A percentile compares a stretch with the other conserved stretches of the same genome.
Conservation (phyloP, 2,113 vertebrate genomes). For the Colinus virginianus region DNA sequence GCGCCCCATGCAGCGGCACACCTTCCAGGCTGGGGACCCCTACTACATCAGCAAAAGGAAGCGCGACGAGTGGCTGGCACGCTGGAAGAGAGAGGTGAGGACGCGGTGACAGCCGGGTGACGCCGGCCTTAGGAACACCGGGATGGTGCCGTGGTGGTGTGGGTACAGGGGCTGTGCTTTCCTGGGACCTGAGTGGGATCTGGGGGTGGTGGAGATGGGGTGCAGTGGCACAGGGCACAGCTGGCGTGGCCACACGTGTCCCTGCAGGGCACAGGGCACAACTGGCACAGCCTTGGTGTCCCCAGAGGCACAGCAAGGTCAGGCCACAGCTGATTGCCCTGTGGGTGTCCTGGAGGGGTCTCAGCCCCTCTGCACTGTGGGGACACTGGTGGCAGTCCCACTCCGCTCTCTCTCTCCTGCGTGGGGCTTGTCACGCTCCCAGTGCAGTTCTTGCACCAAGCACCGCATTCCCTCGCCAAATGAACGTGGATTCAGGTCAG, state of each 20-base stretch:
- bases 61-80: slow-evolving; percentile 96
- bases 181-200: not conserved
- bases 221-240: not conserved
- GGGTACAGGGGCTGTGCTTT: not conserved
- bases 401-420: not conserved
- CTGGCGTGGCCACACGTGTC: too few species aligned
- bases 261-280: not conserved
- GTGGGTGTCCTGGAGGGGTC: not conserved
- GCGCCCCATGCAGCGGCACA: slow-evolving; percentile 93
- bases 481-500: not conserved
- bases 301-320: not conserved
- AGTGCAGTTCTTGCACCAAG: not conserved
- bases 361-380: not conserved
- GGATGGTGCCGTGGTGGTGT: not conserved
- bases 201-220: not conserved
- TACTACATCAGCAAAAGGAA: slow-evolving; percentile 99
- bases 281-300: not conserved
- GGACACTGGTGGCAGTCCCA: not conserved
- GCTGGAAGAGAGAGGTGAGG: slow-evolving; percentile 95
- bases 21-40: slow-evolving; percentile 98
- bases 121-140: rapidly evolving
- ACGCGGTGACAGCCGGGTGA: rapidly evolving
- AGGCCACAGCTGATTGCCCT: not conserved
- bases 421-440: too few species aligned
- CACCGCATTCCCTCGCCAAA: not conserved